Conservation (phyloP, 53 echinoderm and acorn worm species). For the Crossaster papposus region DNA sequence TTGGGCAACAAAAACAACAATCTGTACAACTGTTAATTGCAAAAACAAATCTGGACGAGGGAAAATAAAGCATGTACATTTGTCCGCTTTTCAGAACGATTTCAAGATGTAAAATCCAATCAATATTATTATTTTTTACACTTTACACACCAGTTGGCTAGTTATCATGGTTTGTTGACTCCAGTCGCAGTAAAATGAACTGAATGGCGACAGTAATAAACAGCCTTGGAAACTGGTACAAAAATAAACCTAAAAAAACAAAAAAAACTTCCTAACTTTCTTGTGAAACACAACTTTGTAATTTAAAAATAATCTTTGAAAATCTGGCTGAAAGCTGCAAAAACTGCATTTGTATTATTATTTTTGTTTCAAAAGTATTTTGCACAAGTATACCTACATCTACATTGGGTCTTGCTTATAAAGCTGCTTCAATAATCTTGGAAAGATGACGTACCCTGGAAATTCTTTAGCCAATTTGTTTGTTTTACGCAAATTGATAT, state of each 20-base stretch:
- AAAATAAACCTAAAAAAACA: neutral
- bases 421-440: no score
- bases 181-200: neutral
- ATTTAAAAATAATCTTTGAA: neutral
- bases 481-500: no score
- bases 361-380: neutral
- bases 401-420: no score
- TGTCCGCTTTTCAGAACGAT: neutral
- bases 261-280: neutral
- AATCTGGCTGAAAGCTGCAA: neutral
- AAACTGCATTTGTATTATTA: neutral
- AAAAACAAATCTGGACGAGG: neutral
- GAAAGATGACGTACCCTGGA: no score
- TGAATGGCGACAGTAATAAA: neutral
- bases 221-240: slow-evolving; percentile 16
- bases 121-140: slow-evolving; percentile 30
- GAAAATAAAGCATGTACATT: neutral
- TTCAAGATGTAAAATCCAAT: neutral
- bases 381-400: neutral
- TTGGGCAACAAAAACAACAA: neutral
- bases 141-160: slow-evolving; percentile 17
- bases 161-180: neutral
- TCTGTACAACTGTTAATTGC: neutral
- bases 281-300: neutral
- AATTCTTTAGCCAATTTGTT: no score